Conservation (phyloP, 2,888 invertebrate genomes). For the Sthenelais limicola region DNA sequence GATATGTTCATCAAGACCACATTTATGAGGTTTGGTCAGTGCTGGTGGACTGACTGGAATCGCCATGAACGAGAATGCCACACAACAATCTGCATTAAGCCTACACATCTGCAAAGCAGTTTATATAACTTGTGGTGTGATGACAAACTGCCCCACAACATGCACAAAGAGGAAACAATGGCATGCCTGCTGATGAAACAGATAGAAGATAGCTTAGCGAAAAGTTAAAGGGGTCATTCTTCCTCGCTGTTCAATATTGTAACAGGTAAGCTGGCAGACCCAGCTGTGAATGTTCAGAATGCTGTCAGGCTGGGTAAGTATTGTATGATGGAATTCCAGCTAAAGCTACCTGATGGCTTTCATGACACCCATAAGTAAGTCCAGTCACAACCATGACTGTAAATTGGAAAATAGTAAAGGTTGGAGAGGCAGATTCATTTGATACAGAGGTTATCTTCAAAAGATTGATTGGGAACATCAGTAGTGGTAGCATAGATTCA, state of each 20-base stretch:
- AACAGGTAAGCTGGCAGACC: too few species aligned
- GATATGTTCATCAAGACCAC: conserved; percentile 40
- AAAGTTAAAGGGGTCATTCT: too few species aligned
- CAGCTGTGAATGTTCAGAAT: too few species aligned
- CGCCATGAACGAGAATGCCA: conserved; percentile 5
- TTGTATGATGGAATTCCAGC: too few species aligned
- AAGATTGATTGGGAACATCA: background rate
- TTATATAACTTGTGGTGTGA: too few species aligned
- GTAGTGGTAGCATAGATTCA: background rate
- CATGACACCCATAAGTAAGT: background rate
- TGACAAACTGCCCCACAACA: too few species aligned
- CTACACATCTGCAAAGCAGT: background rate
- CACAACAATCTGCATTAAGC: background rate
- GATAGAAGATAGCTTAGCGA: too few species aligned
- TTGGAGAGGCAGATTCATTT: background rate
- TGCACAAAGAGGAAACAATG: too few species aligned
- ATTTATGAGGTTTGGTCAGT: conserved; percentile 33
- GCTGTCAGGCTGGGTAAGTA: too few species aligned
- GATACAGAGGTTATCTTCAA: conserved; percentile 26
- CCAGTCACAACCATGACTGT: background rate
- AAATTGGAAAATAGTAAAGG: background rate
- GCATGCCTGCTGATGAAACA: too few species aligned
- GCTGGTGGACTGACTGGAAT: conserved; percentile 30
- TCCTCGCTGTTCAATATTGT: too few species aligned
- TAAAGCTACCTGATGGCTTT: too few species aligned